Evolutionary conservation across 1,140 invertebrate species (phyloP), one percentile per base, ranked within the genome.

Genomic region (Neodiprion pinetum): DNA sequence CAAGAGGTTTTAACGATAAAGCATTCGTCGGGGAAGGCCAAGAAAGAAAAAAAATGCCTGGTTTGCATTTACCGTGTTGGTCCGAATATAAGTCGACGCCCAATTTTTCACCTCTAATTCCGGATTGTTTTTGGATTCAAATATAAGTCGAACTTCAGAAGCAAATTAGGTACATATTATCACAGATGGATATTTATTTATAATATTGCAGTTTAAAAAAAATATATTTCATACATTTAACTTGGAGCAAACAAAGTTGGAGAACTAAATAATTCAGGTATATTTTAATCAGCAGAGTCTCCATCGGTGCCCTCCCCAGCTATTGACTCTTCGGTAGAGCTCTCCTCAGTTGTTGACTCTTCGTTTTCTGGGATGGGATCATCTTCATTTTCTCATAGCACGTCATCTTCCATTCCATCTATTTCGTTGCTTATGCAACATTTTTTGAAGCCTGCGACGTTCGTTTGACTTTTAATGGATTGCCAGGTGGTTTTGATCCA

Each of bases 401-500:
- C n/a, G 2, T 53, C 50, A 53, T 53, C 50, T 53, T 53, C 50
- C 10, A 14, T 53, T 53, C 50, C 50, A 72, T 66, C 67, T 61
- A 68, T 71, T n/a, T 69, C 49, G 50, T 74, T 74, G 66, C 72
- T 74, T 14, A 74, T 68, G 67, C 72, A 74, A 61, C 72, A 70
- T 48, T 74, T 74, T 28, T 70, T 68, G 47, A 74, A 70, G 11
- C 61, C 17, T 61, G 49, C 71, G 1, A 47, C 61, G 61, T 71
- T 72, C 17, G n/a, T 72, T 53, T 72, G 9, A 14, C 28, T 28
- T 9, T 21, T 50, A 17, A 75, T 40, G 21, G 23, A 17, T 23
- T 40, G 61, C 70, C 70, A 72, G 14, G 70, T 48, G 28, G 40
- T 48, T 28, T 72, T 53, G 47, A 75, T 61, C 74, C 74, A 72